phyloP scores from a whole-genome alignment of 2,113 vertebrate genomes.

The Leiothrix lutea region DNA sequence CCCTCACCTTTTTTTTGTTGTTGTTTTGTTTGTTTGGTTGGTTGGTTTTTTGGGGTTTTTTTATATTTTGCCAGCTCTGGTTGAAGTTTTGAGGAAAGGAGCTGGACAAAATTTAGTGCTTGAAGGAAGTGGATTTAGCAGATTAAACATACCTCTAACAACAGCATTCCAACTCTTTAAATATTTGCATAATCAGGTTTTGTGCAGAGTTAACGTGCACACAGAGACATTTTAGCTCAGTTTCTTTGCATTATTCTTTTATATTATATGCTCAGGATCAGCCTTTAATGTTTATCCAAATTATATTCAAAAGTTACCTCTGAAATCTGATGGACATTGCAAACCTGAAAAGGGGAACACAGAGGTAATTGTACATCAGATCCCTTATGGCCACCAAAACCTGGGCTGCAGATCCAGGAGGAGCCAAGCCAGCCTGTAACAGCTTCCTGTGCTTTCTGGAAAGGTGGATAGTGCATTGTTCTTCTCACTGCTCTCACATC shows the following conservation, averaged over 20 bases:
- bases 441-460: neutral
- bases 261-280: neutral
- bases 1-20: neutral
- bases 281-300: neutral
- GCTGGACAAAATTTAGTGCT: neutral
- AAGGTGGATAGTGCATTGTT: neutral
- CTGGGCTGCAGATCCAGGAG: neutral
- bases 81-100: neutral
- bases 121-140: neutral
- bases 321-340: neutral
- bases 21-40: no score
- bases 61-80: neutral
- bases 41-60: no score
- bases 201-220: neutral
- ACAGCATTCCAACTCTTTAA: neutral
- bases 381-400: rapidly evolving
- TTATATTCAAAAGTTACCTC: neutral
- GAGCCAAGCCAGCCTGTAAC: neutral
- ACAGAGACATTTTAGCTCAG: neutral
- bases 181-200: neutral
- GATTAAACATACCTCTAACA: neutral
- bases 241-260: neutral
- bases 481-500: neutral
- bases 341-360: neutral
- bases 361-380: neutral